Evolutionary conservation across 2,888 invertebrate genomes (phyloP), one percentile per base, ranked within the genome.

Genomic region (Sminthurinus aureus): DNA sequence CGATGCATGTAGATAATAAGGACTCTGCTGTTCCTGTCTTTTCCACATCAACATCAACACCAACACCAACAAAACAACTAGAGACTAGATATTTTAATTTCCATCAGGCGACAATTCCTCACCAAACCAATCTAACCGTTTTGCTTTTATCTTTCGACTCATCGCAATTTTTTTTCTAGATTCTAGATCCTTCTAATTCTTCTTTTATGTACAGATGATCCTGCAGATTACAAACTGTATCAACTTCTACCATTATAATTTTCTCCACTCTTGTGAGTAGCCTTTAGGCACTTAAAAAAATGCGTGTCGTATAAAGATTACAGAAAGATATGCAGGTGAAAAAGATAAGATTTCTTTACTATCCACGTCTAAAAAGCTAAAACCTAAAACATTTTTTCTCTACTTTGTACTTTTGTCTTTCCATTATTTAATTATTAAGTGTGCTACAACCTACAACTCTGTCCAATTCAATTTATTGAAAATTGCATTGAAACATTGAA

Each of bases 1-100:
- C 74, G 26, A 74, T 38, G 74, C 22, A 20, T 24, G 73, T 38
- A 20, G 0, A 75, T 75, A 50, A 50, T 50, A 51, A 75, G 51
- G 51, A 75, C 50, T 50, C 38, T 74, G 38, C 20, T n/a, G n/a
- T 38, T 38, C 38, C 38, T 38, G 38, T 38, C 38, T 38, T 38
- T 73, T 9, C 26, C 1, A 38, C 38, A 38, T 38, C 38, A 38
- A 38, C 38, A 38, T 9, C 26, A 38, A 38, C 38, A 38, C 6
- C 38, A 38, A 38, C 38, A 38, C 38, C 38, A 38, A 38, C 38
- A 38, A 38, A 38, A 38, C 38, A 38, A 38, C 38, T 4, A 38
- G 6, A 38, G 3, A 73, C 18, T 20, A 75, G 75, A 75, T 51
- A 75, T 75, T 75, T 75, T 75, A 75, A 75, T 75, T 75, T 75